A percentile compares a stretch with the other conserved stretches of the same genome.
These are phyloP conservation scores for Xanthia togata DNA, from an alignment of 2,888 invertebrate species.

Conservation along the genomic window DNA sequence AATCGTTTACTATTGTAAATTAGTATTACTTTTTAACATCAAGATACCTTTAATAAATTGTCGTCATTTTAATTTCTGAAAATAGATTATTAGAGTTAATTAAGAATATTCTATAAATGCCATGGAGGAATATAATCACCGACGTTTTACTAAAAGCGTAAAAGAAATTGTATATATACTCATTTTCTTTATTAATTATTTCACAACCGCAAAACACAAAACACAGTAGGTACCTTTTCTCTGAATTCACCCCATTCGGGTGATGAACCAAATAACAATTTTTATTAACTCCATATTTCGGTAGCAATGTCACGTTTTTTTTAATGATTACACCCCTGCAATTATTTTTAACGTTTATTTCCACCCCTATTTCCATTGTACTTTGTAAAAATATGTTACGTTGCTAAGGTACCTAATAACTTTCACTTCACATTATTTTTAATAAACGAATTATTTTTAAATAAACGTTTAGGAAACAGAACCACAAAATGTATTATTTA, in stretches of 20 bases:
- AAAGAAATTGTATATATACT: neutral
- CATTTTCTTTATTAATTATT: neutral
- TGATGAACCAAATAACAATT: slow-evolving; percentile 25
- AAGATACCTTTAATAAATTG: neutral
- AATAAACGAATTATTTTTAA: slow-evolving; percentile 25
- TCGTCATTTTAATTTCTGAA: neutral
- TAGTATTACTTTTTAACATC: neutral
- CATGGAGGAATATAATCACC: neutral
- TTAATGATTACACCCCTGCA: slow-evolving; percentile 22
- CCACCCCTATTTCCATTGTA: slow-evolving; percentile 13
- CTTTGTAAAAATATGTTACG: slow-evolving; percentile 21
- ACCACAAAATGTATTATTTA: slow-evolving; percentile 2
- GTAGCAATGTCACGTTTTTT: slow-evolving; percentile 30
- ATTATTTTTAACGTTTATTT: slow-evolving; percentile 42
- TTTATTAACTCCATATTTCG: slow-evolving; percentile 44
- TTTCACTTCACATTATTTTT: slow-evolving; percentile 27
- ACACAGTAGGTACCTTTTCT: neutral
- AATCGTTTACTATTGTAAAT: neutral
- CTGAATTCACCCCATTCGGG: neutral
- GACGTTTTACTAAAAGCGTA: neutral
- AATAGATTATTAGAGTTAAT: neutral
- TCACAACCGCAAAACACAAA: neutral
- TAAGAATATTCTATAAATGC: neutral
- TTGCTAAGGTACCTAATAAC: neutral
- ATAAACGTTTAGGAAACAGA: slow-evolving; percentile 7